These are phyloP conservation scores for Sebastes elongatus DNA, from an alignment of 2,797 vertebrate genomes.

Conservation along the genomic window DNA sequence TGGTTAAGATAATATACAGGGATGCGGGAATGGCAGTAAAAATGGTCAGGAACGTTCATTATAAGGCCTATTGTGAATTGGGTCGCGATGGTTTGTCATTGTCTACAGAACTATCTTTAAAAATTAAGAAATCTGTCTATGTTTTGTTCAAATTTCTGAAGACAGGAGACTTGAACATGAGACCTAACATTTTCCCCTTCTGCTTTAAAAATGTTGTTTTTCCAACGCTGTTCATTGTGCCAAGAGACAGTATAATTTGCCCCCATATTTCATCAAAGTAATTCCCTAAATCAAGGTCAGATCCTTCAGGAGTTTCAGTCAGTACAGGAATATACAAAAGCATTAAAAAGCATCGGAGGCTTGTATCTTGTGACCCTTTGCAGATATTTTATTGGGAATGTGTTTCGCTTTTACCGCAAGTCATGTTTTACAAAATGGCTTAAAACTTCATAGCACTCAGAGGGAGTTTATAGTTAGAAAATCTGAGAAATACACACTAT, in stretches of 20 bases:
- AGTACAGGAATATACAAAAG: background rate
- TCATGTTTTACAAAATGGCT: constrained; percentile 1
- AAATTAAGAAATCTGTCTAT: background rate
- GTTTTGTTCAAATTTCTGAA: background rate
- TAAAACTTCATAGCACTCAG: constrained; percentile 24
- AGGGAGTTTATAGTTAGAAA: constrained; percentile 20
- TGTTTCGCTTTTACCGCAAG: background rate
- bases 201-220: constrained; percentile 1
- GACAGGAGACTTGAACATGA: constrained; percentile 5
- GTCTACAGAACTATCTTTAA: background rate
- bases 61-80: no score
- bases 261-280: constrained; percentile 32
- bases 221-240: background rate
- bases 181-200: constrained; percentile 8
- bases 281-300: constrained; percentile 1
- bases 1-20: no score
- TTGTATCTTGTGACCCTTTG: background rate
- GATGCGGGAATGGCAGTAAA: no score
- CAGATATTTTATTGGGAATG: constrained; percentile 37
- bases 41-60: no score
- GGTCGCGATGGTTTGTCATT: no score
- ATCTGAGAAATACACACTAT: constrained; percentile 22
- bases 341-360: constrained; percentile 7
- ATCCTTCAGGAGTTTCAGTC: background rate
- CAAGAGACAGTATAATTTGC: constrained; percentile 24